phyloP scores from a whole-genome alignment of 2,797 vertebrate genomes.

The Parauchenoglanis ngamensis region DNA sequence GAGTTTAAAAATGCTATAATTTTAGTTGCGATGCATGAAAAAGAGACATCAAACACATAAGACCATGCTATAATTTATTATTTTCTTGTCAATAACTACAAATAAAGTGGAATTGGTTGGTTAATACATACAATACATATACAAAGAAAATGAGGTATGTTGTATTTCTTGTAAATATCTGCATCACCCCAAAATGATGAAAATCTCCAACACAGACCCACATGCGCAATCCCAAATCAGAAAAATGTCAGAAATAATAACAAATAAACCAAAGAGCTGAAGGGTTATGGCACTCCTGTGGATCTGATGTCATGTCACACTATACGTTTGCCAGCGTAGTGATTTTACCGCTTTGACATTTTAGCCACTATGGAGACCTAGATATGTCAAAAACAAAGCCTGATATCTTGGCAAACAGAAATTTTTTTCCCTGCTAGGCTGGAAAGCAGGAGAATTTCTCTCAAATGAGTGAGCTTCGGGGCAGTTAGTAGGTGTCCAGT shows the following conservation, averaged over 20 bases:
- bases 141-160: background rate
- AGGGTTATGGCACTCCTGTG: background rate
- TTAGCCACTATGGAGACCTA: slow-evolving; percentile 48
- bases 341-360: slow-evolving; percentile 31
- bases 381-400: slow-evolving; percentile 50
- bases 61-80: background rate
- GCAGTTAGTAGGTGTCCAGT: slow-evolving; percentile 24
- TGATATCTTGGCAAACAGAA: slow-evolving; percentile 44
- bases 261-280: background rate
- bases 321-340: slow-evolving; percentile 10
- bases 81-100: background rate
- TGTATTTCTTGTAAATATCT: background rate
- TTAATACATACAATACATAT: background rate
- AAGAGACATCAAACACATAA: background rate
- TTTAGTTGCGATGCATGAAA: background rate
- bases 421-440: slow-evolving; percentile 28
- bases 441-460: slow-evolving; percentile 21
- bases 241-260: slow-evolving; percentile 3
- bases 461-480: slow-evolving; percentile 24
- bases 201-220: background rate
- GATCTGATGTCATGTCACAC: slow-evolving; percentile 27
- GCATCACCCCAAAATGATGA: background rate
- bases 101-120: background rate
- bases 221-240: background rate
- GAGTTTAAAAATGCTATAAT: background rate